Percentiles rank a stretch among this genome's conserved stretches.
Evolutionary conservation across 1,140 invertebrate genomes (phyloP).

Genomic region (Cecropterus lyciades): DNA sequence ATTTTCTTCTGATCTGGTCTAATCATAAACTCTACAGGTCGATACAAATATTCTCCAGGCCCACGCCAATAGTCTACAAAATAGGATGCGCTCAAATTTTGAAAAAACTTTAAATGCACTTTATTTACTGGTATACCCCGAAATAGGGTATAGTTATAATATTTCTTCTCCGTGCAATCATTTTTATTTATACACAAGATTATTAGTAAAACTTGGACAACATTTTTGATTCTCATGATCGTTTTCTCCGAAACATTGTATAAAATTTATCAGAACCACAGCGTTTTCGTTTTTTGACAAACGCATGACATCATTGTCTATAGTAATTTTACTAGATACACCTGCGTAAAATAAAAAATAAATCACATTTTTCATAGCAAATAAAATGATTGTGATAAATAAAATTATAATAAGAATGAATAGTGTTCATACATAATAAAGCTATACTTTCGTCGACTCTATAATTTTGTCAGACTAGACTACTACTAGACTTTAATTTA

Average conservation of each 20-base stretch:
- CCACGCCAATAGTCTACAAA: conserved; percentile 59
- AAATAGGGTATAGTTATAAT: conserved; percentile 59
- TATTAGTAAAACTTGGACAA: conserved; percentile 28
- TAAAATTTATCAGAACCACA: conserved; percentile 15
- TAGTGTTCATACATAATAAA: no score
- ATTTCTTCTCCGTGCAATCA: conserved; percentile 46
- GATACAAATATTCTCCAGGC: conserved; percentile 47
- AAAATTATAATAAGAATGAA: no score
- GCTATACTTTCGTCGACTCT: no score
- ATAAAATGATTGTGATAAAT: no score
- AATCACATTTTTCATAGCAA: no score
- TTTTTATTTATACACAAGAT: conserved; percentile 13
- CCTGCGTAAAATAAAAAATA: no score
- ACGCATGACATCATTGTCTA: no score
- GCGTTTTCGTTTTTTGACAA: conserved; percentile 40
- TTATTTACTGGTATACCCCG: conserved; percentile 54
- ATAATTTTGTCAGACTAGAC: no score
- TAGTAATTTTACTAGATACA: no score
- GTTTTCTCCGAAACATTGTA: not conserved
- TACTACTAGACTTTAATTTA: no score
- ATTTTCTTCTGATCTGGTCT: conserved; percentile 45
- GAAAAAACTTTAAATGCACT: conserved; percentile 54
- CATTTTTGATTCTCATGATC: conserved; percentile 11
- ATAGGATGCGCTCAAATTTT: conserved; percentile 51
- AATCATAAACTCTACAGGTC: conserved; percentile 58